Conservation (phyloP, 2,888 invertebrate species). For the Andrena dorsata region DNA sequence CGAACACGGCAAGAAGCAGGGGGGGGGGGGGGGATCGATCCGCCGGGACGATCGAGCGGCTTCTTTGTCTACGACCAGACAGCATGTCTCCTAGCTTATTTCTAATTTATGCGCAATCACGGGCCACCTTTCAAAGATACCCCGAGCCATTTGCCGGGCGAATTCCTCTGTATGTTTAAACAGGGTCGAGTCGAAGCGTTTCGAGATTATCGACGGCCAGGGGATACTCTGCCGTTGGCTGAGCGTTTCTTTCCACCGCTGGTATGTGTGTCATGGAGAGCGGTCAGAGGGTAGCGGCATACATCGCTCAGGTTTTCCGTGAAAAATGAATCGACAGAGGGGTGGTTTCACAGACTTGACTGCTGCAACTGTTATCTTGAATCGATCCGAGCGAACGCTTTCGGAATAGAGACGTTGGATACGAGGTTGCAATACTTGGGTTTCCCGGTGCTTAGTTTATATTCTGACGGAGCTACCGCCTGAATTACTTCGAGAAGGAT, state of each 20-base stretch:
- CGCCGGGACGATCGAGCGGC: conserved; percentile 36
- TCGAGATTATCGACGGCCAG: background rate
- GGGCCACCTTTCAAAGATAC: conserved; percentile 10
- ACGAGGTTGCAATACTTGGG: no score
- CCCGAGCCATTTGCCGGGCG: background rate
- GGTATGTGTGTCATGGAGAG: conserved; percentile 33
- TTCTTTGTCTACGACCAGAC: conserved; percentile 27
- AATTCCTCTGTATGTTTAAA: conserved; percentile 44
- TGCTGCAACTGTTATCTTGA: background rate
- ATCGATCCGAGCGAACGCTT: conserved; percentile 10
- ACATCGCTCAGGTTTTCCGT: no score
- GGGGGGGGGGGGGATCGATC: background rate
- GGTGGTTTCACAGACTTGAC: background rate
- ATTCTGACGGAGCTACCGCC: background rate
- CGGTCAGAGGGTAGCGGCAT: no score
- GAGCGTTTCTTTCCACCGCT: background rate
- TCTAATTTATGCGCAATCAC: conserved; percentile 38
- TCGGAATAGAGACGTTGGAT: background rate
- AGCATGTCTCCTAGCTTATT: conserved; percentile 37
- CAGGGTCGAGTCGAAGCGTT: conserved; percentile 34
- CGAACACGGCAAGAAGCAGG: background rate
- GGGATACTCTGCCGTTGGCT: background rate
- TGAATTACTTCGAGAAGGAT: background rate
- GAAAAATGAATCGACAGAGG: background rate
- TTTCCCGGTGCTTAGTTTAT: no score